A percentile compares a stretch with the other conserved stretches of the same genome.
These are phyloP conservation scores for Ips typographus DNA, from an alignment of 1,140 invertebrate genomes.

Conservation along the genomic window DNA sequence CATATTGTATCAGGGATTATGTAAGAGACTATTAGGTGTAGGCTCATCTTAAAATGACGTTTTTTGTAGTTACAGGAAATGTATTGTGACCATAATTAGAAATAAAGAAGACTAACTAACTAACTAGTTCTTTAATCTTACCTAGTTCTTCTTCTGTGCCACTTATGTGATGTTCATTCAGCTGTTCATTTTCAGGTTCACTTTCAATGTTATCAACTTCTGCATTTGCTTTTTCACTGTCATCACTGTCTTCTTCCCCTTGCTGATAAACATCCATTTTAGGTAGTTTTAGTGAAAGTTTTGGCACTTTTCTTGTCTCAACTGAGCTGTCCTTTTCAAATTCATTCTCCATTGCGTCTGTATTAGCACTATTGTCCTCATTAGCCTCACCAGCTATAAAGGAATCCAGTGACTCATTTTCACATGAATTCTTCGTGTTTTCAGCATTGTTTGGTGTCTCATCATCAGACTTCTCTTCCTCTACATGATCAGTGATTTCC, in stretches of 20 bases:
- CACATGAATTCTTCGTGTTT: neutral
- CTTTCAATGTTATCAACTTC: slow-evolving; percentile 49
- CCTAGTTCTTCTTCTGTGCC: slow-evolving; percentile 8
- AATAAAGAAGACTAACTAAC: too few species aligned
- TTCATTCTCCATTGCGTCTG: neutral
- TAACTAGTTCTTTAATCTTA: too few species aligned
- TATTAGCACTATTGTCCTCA: neutral
- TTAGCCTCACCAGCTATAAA: neutral
- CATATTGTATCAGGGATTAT: too few species aligned
- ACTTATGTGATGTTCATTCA: slow-evolving; percentile 6
- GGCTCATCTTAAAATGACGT: too few species aligned
- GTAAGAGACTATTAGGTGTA: too few species aligned
- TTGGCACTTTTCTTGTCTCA: slow-evolving; percentile 54
- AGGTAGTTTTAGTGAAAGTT: slow-evolving; percentile 57
- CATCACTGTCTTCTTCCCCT: slow-evolving; percentile 54
- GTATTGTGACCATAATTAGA: too few species aligned
- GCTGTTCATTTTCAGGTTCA: slow-evolving; percentile 42
- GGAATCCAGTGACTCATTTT: slow-evolving; percentile 22
- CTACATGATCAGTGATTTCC: neutral
- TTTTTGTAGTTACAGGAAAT: too few species aligned
- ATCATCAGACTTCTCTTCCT: neutral
- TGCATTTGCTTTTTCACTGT: slow-evolving; percentile 59
- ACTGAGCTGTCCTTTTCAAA: slow-evolving; percentile 7
- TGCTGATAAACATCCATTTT: slow-evolving; percentile 45
- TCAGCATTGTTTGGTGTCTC: neutral